Percentiles rank a stretch among this genome's conserved stretches.
phyloP scores from a whole-genome alignment of 1,140 invertebrate genomes.

The Araneus ventricosus region DNA sequence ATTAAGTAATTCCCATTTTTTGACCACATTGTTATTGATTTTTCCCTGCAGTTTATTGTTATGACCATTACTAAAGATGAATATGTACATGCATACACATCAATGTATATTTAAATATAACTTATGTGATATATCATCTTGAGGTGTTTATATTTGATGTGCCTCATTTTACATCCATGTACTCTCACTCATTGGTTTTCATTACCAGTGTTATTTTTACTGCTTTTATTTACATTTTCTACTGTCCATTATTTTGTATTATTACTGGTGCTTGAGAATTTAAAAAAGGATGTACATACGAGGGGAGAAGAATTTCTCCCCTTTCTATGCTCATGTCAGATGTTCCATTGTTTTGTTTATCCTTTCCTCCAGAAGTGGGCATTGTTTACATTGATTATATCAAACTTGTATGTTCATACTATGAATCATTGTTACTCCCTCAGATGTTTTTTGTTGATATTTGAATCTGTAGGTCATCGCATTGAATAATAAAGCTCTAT shows the following conservation, averaged over 20 bases:
- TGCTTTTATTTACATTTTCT: slow-evolving; percentile 39
- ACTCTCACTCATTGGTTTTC: not conserved
- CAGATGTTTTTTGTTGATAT: not conserved
- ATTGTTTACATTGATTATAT: slow-evolving; percentile 28
- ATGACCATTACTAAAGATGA: not conserved
- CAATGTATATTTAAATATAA: slow-evolving; percentile 34
- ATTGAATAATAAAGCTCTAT: slow-evolving; percentile 30
- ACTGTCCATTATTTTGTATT: slow-evolving; percentile 16
- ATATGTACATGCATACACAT: not conserved
- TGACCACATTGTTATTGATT: slow-evolving; percentile 8
- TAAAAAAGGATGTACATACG: not conserved
- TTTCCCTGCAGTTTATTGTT: not conserved
- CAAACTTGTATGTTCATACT: not conserved
- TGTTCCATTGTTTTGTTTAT: slow-evolving; percentile 26
- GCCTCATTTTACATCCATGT: slow-evolving; percentile 26
- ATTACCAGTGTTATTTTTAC: slow-evolving; percentile 19
- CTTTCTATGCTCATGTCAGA: not conserved
- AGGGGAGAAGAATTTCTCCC: not conserved
- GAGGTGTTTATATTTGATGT: slow-evolving; percentile 44
- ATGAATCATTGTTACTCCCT: slow-evolving; percentile 2
- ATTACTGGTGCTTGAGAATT: slow-evolving; percentile 42
- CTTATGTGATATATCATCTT: slow-evolving; percentile 46
- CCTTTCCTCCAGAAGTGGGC: not conserved
- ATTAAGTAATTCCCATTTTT: not conserved
- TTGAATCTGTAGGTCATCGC: slow-evolving; percentile 10